Base-by-base conservation (phyloP, 2,113 vertebrate genomes). In the Colossoma macropomum region DNA sequence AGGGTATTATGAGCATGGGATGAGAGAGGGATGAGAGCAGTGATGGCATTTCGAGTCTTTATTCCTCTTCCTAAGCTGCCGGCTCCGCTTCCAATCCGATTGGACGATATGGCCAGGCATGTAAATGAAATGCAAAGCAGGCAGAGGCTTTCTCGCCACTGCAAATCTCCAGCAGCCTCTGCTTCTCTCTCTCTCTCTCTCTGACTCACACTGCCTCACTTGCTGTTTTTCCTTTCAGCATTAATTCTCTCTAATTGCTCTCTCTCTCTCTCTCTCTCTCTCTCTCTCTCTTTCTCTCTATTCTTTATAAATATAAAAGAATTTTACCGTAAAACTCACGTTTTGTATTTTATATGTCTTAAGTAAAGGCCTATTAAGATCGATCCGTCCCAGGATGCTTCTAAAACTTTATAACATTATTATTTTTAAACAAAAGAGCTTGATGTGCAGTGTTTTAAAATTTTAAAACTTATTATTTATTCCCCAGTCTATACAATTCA, bases 121-220 rank as follows among this genome's bases (percentile, higher is more conserved):
- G 93, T 90, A 94, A 93, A 94, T 94, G 90, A 94, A 92, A 93
- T 92, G 92, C 93, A 93, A 93, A 93, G 91, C 86, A 89, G 89
- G 88, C 84, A 89, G 86, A 92, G 89, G 87, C 90, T 83, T 86
- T 88, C 90, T 92, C 93, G 82, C 82, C 87, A 88, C 87, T 90
- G 90, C 91, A 89, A 92, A 92, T 92, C 88, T 85, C 85, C 38
- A 85, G 78, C 85, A 75, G 62, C 87, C 85, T 85, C 0, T 77
- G 83, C 82, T 89, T 88, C 89, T 85, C 86, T 88, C 82, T 13
- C 62, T 89, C 90, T 92, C 92, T 80, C 86, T 84, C 50, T 27
- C 23, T 32, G 85, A 81, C 86, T 88, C 88, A 84, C 87, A 56
- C 69, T 68, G 17, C n/a, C 27, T 75, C 19, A 38, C 21, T 32